Conservation (phyloP, 1,140 invertebrate genomes). For the Adoxophyes honmai region DNA sequence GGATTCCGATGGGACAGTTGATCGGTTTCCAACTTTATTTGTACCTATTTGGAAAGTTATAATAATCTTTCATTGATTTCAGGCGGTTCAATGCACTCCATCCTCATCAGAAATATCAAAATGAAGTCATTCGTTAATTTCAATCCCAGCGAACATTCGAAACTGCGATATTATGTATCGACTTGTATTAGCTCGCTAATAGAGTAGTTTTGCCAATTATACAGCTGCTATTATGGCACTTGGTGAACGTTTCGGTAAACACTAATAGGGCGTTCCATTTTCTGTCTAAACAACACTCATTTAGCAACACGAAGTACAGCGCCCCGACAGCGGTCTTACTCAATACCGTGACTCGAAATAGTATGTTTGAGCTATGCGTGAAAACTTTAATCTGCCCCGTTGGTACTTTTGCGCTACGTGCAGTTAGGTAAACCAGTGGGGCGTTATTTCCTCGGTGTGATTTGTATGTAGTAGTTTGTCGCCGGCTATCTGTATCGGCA, state of each 20-base stretch:
- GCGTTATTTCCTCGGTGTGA: slow-evolving; percentile 51
- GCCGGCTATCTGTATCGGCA: slow-evolving; percentile 43
- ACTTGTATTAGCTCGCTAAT: background rate
- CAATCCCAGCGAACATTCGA: slow-evolving; percentile 11
- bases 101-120: slow-evolving; percentile 6
- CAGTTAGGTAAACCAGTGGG: slow-evolving; percentile 49
- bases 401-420: slow-evolving; percentile 39
- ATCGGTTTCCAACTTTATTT: slow-evolving; percentile 19
- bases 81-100: background rate
- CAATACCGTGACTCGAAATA: slow-evolving; percentile 22
- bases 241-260: background rate
- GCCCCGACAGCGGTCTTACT: slow-evolving; percentile 16
- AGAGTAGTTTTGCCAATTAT: background rate
- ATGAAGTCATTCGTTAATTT: slow-evolving; percentile 4
- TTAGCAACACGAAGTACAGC: background rate
- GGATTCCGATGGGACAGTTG: slow-evolving; percentile 19
- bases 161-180: background rate
- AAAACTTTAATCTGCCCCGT: no score
- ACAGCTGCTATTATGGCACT: slow-evolving; percentile 2
- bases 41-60: slow-evolving; percentile 21
- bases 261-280: background rate
- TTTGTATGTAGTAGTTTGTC: slow-evolving; percentile 52
- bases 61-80: slow-evolving; percentile 23
- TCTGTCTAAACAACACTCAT: background rate
- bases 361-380: no score